Base-by-base conservation (phyloP, 2,888 invertebrate genomes). In the Eupithecia centaureata region DNA sequence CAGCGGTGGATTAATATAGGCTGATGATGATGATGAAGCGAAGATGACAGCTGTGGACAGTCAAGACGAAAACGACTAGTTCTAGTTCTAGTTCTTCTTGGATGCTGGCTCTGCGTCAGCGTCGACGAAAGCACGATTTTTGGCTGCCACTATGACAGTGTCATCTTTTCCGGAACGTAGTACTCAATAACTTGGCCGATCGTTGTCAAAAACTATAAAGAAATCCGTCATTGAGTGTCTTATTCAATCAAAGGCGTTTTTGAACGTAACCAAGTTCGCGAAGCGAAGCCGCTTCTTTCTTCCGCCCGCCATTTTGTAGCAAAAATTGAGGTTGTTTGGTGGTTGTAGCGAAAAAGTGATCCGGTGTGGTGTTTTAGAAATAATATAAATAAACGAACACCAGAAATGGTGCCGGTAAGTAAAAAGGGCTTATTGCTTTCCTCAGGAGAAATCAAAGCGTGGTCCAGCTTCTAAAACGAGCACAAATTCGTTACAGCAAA, bases 401-500 rank as follows among this genome's bases (percentile, higher is more conserved):
- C 59, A 65, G 58, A 73, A 80, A 93, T 93, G 93, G 84, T 93
- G 77, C 90, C 92, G 89, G 93, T 93, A 83, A 89, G 93, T 56
- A 88, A 5, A 15, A 38, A 27, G 60, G 42, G 42, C 32, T 47
- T n/a, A 42, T 30, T 25, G 18, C 42, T 32, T 18, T 15, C 25
- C 35, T 30, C 8, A n/a, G n/a, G 38, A 1, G 58, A 32, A 38
- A 38, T 32, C 38, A 42, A 12, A 7, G 22, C 35, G 33, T 12
- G 51, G 61, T 32, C 3, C 32, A 22, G n/a, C 18, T 22, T 28
- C 30, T 76, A 52, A 67, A 63, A 30, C 38, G 67, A 73, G 52
- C 72, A 70, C 67, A 33, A 75, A 61, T 77, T 63, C 71, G 47
- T 91, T 94, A 71, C 91, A 95, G 95, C 95, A 96, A 91, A 96